Conservation (phyloP, 2,797 vertebrate species). For the Pelobates cultripes region DNA sequence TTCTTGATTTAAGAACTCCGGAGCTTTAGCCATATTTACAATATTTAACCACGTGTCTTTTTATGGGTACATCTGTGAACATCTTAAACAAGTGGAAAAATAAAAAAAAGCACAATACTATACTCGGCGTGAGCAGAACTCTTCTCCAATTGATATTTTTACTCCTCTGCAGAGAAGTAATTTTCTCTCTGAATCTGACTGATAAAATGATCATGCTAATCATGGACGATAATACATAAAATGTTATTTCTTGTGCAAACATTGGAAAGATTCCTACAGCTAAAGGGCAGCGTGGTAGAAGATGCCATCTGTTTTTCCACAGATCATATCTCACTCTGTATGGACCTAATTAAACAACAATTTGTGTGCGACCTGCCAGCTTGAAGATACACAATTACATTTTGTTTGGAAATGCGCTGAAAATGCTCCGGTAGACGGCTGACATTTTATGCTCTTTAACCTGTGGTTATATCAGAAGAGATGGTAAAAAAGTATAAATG, state of each 20-base stretch:
- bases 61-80: background rate
- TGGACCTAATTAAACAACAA: constrained; percentile 56
- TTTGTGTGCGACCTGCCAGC: constrained; percentile 46
- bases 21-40: no score
- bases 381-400: constrained; percentile 40
- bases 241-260: constrained; percentile 54
- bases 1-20: no score
- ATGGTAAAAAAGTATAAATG: background rate
- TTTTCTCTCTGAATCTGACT: constrained; percentile 32
- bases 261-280: constrained; percentile 47
- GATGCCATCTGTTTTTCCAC: constrained; percentile 47
- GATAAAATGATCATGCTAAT: constrained; percentile 50
- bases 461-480: constrained; percentile 31
- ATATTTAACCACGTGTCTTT: no score
- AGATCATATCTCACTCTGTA: constrained; percentile 53
- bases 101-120: no score
- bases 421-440: constrained; percentile 15
- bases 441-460: constrained; percentile 38
- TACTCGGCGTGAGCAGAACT: background rate
- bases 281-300: constrained; percentile 47
- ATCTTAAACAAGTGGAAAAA: background rate
- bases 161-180: constrained; percentile 42
- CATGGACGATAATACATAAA: constrained; percentile 45
- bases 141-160: constrained; percentile 15
- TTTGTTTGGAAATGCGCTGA: constrained; percentile 35